Base-by-base conservation (phyloP, 2,797 vertebrate genomes). In the Myotis myotis region DNA sequence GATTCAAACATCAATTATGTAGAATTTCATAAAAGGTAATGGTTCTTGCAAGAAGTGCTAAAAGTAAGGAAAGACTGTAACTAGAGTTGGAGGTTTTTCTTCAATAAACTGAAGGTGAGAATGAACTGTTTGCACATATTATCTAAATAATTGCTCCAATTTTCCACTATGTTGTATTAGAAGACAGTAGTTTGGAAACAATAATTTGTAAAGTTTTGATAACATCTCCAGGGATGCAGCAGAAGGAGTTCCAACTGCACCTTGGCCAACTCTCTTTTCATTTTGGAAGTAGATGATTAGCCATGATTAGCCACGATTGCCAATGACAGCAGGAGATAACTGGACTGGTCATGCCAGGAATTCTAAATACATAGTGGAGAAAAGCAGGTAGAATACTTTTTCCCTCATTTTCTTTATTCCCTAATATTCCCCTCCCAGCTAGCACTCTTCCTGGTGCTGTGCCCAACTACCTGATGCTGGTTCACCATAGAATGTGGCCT, bases 241-340 rank as follows among this genome's bases (percentile, higher is more conserved):
- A 89, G 76, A 72, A 87, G 53, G 66, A 49, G 38, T 36, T 95
- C 75, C 95, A 97, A 60, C 15, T 92, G 79, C 55, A 89, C 5
- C 3, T 92, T 93, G 36, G 92, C 95, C 96, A 96, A 94, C 62
- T 92, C 70, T 95, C 76, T 93, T 86, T 94, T 94, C 79, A 47
- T 57, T 94, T 89, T 90, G 80, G 57, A 95, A 86, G 70, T 15
- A 95, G 64, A 90, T 85, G 68, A 92, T 94, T 94, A 91, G 66
- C 74, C 70, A 33, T 89, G 74, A 96, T 89, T 90, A 74, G 78
- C 16, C 1, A 28, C 9, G 1, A 86, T 75, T 89, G 95, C 90
- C 89, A 89, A 85, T 41, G 74, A 92, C 44, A 87, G 81, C 38
- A 20, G 53, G 23, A 8, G 38, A 86, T 85, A 92, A 72, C 49